Evolutionary conservation across 2,113 vertebrate species (phyloP), one percentile per base, ranked within the genome.

Genomic region (Polyodon spathula): DNA sequence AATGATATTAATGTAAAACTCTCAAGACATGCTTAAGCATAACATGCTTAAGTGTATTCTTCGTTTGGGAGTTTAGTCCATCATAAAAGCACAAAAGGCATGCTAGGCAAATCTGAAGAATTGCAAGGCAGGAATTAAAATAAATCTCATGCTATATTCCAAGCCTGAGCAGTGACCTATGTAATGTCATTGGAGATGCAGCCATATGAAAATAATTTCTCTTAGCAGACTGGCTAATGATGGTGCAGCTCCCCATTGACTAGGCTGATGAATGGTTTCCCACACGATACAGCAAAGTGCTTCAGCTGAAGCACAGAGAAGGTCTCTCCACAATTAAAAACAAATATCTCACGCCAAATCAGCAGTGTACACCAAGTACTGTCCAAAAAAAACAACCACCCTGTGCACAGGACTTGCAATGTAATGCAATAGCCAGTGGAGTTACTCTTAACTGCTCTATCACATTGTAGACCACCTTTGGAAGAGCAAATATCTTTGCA

Each of bases 161-260:
- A 48, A 58, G 37, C 39, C 62, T 46, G 43, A 63, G 54, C 42
- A 48, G 55, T 63, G 62, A 63, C 62, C 62, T 63, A 63, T 51
- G 46, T 63, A 63, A 63, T 57, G 55, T 63, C 55, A 63, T 57
- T 63, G 62, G 57, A 63, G 43, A 63, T 63, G 54, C 62, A 63
- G 62, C 41, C 57, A 63, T 56, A 63, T 56, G 53, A 63, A 57
- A 63, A 40, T 54, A 63, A 50, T 57, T 62, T 38, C 43, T 63
- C 39, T 63, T 63, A 63, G 62, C 54, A 48, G 40, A 46, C 62
- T 16, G 46, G 46, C 62, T 63, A 63, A 63, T 57, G 62, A 63
- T 56, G 27, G 14, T 50, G 46, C 43, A 46, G 54, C 55, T 63
- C 62, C 62, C 62, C 38, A 50, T 48, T 57, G 62, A 63, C 55